These are phyloP conservation scores for Eretmochelys imbricata DNA, from an alignment of 2,113 vertebrate genomes.

Conservation along the genomic window DNA sequence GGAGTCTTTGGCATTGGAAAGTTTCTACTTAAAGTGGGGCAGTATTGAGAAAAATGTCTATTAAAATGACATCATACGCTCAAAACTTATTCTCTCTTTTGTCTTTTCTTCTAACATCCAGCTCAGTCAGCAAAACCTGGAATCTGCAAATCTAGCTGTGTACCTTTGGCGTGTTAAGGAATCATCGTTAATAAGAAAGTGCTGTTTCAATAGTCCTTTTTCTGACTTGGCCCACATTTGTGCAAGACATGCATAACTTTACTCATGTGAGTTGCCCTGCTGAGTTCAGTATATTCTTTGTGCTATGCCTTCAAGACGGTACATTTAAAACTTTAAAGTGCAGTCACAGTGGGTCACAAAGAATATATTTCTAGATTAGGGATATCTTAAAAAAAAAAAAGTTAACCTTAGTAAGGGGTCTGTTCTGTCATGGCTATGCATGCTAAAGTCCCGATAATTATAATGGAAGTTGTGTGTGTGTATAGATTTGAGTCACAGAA, in stretches of 20 bases:
- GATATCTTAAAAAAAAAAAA: background rate
- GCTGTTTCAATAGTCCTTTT: background rate
- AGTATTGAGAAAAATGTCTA: background rate
- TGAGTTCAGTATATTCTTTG: background rate
- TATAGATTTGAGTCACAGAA: background rate
- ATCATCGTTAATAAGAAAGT: background rate
- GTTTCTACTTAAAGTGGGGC: background rate
- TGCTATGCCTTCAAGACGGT: background rate
- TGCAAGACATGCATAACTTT: background rate
- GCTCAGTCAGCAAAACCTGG: background rate
- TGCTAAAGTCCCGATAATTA: background rate
- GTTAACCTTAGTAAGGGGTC: background rate
- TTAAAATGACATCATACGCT: background rate
- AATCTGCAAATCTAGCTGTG: background rate
- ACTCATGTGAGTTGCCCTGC: background rate
- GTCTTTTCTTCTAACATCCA: background rate
- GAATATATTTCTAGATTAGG: background rate
- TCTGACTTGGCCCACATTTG: background rate
- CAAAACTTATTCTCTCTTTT: background rate
- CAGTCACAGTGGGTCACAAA: background rate
- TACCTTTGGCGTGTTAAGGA: background rate
- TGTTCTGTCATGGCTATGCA: background rate
- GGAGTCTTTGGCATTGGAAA: background rate
- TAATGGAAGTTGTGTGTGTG: background rate
- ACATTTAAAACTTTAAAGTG: background rate